Conservation (phyloP, 2,888 invertebrate genomes). For the Laspeyria flexula region DNA sequence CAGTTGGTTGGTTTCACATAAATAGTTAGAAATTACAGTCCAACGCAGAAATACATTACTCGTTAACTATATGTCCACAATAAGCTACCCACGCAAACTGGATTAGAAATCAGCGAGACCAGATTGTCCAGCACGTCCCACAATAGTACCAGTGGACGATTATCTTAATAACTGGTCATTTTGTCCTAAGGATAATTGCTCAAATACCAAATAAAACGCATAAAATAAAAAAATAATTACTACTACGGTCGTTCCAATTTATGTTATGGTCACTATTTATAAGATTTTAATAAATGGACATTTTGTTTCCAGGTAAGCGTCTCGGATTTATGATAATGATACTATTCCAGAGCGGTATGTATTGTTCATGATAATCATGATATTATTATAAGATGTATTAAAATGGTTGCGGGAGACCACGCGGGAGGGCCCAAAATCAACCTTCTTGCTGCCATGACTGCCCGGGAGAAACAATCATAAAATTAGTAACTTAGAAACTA, state of each 20-base stretch:
- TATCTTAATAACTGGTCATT: constrained; percentile 77
- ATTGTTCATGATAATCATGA: constrained; percentile 18
- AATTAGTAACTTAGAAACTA: constrained; percentile 13
- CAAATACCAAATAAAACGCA: constrained; percentile 32
- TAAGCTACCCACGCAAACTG: constrained; percentile 29
- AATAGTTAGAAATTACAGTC: constrained; percentile 25
- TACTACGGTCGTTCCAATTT: constrained; percentile 34
- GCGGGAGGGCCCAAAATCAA: constrained; percentile 23
- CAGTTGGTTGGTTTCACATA: constrained; percentile 13
- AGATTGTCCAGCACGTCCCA: constrained; percentile 49
- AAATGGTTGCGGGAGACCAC: constrained; percentile 27
- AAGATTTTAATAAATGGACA: constrained; percentile 40
- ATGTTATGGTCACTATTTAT: constrained; percentile 31
- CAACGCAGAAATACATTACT: constrained; percentile 14
- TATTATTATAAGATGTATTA: constrained; percentile 21
- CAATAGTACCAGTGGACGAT: constrained; percentile 51
- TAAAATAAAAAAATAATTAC: constrained; percentile 24
- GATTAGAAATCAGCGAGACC: constrained; percentile 66
- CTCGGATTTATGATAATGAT: constrained; percentile 38
- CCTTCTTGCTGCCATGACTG: constrained; percentile 12
- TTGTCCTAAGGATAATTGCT: constrained; percentile 70
- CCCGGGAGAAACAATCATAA: constrained; percentile 10
- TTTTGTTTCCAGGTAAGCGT: constrained; percentile 64
- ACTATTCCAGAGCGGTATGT: constrained; percentile 46
- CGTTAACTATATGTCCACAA: constrained; percentile 34